These are phyloP conservation scores for Xenops minutus DNA, from an alignment of 2,797 vertebrate genomes.

Conservation along the genomic window DNA sequence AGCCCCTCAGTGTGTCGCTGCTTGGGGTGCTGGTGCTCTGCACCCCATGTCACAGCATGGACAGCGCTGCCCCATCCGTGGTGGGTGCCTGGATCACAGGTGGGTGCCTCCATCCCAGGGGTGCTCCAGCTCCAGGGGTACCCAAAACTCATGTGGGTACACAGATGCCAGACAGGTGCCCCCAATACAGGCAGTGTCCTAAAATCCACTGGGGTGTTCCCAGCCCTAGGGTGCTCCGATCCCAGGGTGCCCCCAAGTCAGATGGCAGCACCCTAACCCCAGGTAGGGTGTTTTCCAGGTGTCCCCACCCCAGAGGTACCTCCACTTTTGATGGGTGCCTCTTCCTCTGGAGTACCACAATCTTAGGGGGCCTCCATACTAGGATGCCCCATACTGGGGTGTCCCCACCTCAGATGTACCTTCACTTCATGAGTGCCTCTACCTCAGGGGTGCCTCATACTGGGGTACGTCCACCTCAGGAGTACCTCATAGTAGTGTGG, in stretches of 20 bases:
- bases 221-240: not conserved
- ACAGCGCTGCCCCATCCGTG: fast-evolving
- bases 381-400: not conserved
- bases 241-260: not conserved
- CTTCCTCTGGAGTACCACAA: not conserved
- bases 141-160: not conserved
- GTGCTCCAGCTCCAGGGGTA: not conserved
- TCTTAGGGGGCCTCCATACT: not conserved
- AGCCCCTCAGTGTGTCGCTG: fast-evolving
- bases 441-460: not conserved
- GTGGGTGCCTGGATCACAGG: not conserved
- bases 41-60: fast-evolving
- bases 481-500: not conserved
- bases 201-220: not conserved
- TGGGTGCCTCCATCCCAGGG: not conserved
- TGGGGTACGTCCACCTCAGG: not conserved
- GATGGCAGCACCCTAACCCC: not conserved
- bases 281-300: not conserved
- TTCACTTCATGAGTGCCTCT: not conserved
- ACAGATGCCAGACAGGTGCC: not conserved
- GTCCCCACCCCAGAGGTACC: not conserved
- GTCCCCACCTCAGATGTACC: not conserved
- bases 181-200: not conserved
- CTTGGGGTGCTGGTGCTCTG: fast-evolving
- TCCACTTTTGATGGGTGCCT: not conserved